Conservation (phyloP, 2,797 vertebrate genomes). For the Esox masquinongy region DNA sequence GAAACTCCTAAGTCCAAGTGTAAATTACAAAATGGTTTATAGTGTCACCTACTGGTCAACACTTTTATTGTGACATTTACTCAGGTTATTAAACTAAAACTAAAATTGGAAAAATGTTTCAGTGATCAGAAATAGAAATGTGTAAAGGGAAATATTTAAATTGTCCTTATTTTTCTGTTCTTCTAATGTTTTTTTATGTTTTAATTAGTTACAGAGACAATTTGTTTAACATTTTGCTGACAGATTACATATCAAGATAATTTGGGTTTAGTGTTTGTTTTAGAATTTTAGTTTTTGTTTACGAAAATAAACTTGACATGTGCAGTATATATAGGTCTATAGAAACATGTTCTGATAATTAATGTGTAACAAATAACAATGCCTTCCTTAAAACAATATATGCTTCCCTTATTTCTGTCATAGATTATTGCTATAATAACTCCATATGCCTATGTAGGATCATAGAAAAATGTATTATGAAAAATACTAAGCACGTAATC, state of each 20-base stretch:
- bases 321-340: background rate
- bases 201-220: too few species aligned
- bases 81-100: background rate
- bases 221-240: too few species aligned
- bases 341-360: background rate
- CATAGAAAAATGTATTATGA: background rate
- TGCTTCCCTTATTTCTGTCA: too few species aligned
- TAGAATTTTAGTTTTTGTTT: background rate
- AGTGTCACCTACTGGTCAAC: constrained; percentile 61
- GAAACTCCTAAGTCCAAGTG: background rate
- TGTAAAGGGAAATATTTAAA: too few species aligned
- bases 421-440: too few species aligned
- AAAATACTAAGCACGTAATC: background rate
- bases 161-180: too few species aligned
- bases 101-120: background rate
- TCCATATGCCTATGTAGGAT: too few species aligned
- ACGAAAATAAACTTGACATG: background rate
- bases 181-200: too few species aligned
- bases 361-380: background rate
- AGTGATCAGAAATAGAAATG: too few species aligned
- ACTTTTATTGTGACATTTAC: background rate
- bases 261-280: too few species aligned
- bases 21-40: constrained; percentile 38
- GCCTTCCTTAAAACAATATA: too few species aligned
- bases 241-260: too few species aligned